Conservation (phyloP, 92 coral and sea anemone genomes). For the Phenganax stokvisi region DNA sequence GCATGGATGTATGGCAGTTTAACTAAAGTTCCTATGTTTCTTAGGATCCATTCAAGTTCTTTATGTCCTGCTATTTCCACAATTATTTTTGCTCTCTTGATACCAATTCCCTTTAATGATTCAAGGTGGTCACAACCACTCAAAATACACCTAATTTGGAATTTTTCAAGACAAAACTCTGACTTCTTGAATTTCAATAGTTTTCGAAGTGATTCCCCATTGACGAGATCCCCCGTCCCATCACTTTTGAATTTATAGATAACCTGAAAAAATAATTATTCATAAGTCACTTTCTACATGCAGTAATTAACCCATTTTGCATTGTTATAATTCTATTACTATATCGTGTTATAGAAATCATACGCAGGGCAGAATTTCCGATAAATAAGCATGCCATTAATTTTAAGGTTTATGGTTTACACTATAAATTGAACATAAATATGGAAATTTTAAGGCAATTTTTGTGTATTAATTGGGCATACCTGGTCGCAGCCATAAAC, state of each 20-base stretch:
- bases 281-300: not conserved
- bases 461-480: not conserved
- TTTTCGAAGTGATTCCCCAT: not conserved
- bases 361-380: too few species aligned
- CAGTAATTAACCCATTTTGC: not conserved
- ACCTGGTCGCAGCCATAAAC: conserved; percentile 24
- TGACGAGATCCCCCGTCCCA: not conserved
- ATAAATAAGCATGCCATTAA: not conserved
- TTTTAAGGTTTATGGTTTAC: not conserved
- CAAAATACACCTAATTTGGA: conserved; percentile 14
- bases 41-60: conserved; percentile 1
- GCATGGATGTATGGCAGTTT: not conserved
- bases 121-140: conserved; percentile 19
- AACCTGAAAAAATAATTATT: not conserved
- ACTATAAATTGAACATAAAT: not conserved
- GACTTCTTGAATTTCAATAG: conserved; percentile 11
- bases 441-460: too few species aligned
- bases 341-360: too few species aligned
- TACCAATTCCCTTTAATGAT: conserved; percentile 15
- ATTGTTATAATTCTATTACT: not conserved
- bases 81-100: conserved; percentile 10
- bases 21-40: not conserved
- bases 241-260: conserved; percentile 4
- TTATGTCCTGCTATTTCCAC: conserved; percentile 10
- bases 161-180: not conserved